A percentile compares a stretch with the other conserved stretches of the same genome.
Evolutionary conservation across 2,113 vertebrate genomes (phyloP).

Genomic region (Eudyptes chrysolophus): DNA sequence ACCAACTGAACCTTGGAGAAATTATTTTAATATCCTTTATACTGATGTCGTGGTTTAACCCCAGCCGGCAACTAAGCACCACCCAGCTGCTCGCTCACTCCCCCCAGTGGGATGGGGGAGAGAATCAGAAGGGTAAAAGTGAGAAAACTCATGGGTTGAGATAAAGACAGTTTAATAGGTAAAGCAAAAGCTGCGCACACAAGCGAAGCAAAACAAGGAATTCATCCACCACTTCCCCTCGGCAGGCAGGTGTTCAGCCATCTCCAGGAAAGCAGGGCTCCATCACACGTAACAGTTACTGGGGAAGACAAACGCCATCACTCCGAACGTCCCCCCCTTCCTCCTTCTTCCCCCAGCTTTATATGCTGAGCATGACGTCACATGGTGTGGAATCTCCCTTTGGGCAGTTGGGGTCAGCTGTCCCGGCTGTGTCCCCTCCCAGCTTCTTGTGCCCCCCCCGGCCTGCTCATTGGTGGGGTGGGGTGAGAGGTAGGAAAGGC

Average conservation of each 20-base stretch:
- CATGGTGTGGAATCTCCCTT: neutral
- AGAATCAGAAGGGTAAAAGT: neutral
- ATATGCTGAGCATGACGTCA: neutral
- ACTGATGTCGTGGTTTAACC: neutral
- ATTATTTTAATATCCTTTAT: neutral
- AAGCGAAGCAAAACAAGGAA: neutral
- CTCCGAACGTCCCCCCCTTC: neutral
- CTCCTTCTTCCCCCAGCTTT: neutral
- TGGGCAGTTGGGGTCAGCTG: neutral
- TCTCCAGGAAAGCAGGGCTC: neutral
- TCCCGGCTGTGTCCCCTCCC: neutral
- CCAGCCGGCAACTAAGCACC: neutral
- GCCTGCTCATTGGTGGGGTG: neutral
- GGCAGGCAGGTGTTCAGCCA: neutral
- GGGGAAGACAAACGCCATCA: neutral
- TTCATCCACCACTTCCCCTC: neutral
- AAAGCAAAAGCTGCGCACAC: neutral
- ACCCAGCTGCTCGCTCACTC: neutral
- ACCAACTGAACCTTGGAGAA: neutral
- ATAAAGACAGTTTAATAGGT: neutral
- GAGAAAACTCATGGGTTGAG: neutral
- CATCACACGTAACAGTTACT: neutral
- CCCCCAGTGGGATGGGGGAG: neutral
- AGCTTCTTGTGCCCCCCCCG: neutral
- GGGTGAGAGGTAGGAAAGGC: neutral